Evolutionary conservation across 2,797 vertebrate genomes (phyloP).

Genomic region (Hephaestus fuliginosus): DNA sequence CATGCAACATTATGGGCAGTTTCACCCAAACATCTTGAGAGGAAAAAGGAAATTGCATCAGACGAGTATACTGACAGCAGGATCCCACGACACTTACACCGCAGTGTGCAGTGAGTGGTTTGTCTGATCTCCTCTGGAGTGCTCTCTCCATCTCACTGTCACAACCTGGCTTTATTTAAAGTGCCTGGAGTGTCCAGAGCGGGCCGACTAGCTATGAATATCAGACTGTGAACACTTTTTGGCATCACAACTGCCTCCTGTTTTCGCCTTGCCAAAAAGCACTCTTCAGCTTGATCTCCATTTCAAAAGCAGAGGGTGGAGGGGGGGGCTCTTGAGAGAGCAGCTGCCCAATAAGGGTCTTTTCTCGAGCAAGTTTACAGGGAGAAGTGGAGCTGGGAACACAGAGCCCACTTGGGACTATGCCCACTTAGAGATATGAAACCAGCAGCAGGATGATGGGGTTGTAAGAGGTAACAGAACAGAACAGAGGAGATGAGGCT

Average conservation of each 20-base stretch:
- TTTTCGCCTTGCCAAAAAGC: conserved; percentile 68
- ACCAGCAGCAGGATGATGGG: background rate
- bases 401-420: conserved; percentile 47
- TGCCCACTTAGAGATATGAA: conserved; percentile 38
- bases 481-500: background rate
- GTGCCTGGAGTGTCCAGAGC: conserved; percentile 47
- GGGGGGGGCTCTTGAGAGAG: conserved; percentile 53
- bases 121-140: conserved; percentile 62
- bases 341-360: conserved; percentile 67
- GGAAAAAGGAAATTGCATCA: conserved; percentile 34
- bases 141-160: conserved; percentile 55
- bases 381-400: conserved; percentile 55
- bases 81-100: conserved; percentile 59
- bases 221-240: conserved; percentile 56
- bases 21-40: conserved; percentile 38
- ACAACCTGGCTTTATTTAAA: conserved; percentile 67
- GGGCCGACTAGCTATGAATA: conserved; percentile 48
- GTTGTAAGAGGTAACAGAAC: background rate
- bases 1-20: conserved; percentile 28
- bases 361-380: conserved; percentile 52
- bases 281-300: conserved; percentile 70
- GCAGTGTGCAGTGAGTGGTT: conserved; percentile 32
- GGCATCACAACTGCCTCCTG: conserved; percentile 51
- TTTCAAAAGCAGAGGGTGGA: conserved; percentile 67
- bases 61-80: conserved; percentile 12